Percentiles rank a stretch among this genome's conserved stretches.
Conservation (phyloP, 2,797 vertebrate genomes). For the Typhlichthys eigenmanni region DNA sequence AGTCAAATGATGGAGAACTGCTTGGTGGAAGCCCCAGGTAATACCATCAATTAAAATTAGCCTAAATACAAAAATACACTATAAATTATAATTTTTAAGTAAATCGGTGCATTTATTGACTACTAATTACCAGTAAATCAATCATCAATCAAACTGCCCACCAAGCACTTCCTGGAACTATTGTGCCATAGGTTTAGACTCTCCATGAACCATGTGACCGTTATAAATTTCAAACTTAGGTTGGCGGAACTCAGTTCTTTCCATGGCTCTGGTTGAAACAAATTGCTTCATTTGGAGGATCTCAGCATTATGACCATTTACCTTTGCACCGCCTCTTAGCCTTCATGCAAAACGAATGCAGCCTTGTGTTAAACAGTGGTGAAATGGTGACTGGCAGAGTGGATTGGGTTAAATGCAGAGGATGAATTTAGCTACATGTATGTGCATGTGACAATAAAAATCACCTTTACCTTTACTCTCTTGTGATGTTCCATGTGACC, state of each 20-base stretch:
- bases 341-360: slow-evolving; percentile 55
- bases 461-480: not conserved
- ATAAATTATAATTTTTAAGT: no score
- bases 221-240: no score
- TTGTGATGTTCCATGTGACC: slow-evolving; percentile 24
- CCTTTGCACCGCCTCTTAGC: slow-evolving; percentile 45
- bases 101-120: no score
- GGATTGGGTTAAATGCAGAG: slow-evolving; percentile 2
- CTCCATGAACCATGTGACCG: no score
- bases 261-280: slow-evolving; percentile 7
- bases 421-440: no score
- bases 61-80: no score
- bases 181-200: no score
- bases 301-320: slow-evolving; percentile 37
- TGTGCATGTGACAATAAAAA: no score
- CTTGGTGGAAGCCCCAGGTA: slow-evolving; percentile 20
- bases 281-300: slow-evolving; percentile 56
- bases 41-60: slow-evolving; percentile 30
- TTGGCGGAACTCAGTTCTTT: no score
- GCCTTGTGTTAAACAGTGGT: slow-evolving; percentile 44
- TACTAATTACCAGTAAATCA: no score
- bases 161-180: no score
- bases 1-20: not conserved
- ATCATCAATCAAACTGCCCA: no score
- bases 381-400: slow-evolving; percentile 47